Evolutionary conservation across 2,888 invertebrate genomes (phyloP), one percentile per base, ranked within the genome.

Genomic region (Lithodes maja): DNA sequence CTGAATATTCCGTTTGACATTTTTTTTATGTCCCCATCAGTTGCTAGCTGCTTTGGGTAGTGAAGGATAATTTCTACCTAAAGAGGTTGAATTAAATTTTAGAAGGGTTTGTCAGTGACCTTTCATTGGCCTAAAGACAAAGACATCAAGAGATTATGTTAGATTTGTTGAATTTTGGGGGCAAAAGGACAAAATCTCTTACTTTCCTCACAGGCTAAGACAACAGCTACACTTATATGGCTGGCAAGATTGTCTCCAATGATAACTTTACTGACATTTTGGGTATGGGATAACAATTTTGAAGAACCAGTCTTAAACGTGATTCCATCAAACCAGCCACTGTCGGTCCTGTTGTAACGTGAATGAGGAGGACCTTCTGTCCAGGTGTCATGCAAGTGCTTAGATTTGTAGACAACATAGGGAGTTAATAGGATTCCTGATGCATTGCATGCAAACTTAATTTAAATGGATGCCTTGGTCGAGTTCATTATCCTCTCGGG

Each of bases 231-330:
- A 80, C 92, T 93, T 53, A 93, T 91, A 86, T 94, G 93, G 78
- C 92, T 92, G 5, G 93, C 92, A 81, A 94, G 91, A 92, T 94
- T 94, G 88, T 94, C 93, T 0, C 94, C 94, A 85, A 94, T 93
- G 5, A 94, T 55, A 52, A 93, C 92, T 55, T 5, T 55, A 2
- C n/a, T 92, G 89, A 1, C 52, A 33, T 71, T 86, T 78, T 33
- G 93, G 90, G 85, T 92, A 90, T 79, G 93, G 93, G 52, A 94
- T 79, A 61, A 92, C 90, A 17, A 90, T 15, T 54, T 82, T 89
- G 53, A 90, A 49, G 86, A 93, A 93, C 93, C 93, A 93, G 86
- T 93, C 93, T 75, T 92, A 90, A 93, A 93, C 69, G 85, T 89
- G 3, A 68, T 50, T 33, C 85, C 33, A 83, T 93, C 92, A 91